Evolutionary conservation across 92 coral and sea anemone species (phyloP), one percentile per base, ranked within the genome.

Genomic region (Palythoa grandis): DNA sequence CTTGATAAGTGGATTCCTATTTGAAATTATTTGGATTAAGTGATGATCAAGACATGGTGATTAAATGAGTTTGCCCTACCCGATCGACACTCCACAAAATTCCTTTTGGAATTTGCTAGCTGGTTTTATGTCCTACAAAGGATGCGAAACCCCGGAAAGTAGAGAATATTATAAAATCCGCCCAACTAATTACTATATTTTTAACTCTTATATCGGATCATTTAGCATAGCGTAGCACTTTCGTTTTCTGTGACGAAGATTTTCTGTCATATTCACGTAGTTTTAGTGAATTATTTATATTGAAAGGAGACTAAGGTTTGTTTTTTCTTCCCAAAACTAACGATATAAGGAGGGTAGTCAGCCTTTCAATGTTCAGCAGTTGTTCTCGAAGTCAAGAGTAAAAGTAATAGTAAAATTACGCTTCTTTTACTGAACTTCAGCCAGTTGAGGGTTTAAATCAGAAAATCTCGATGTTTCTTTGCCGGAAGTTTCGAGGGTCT

Each of bases 31-130:
- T 66, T 63, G 53, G 13, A 68, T 66, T 67, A 80, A 66, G 74
- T 66, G 63, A 47, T 65, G n/a, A 68, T 47, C 61, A 40, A 38
- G 74, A 67, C 25, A 61, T 3, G 3, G 69, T 63, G 11, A 80
- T 80, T 80, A 25, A 52, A 80, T 53, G 22, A 80, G 70, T 20
- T 66, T 23, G 85, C 85, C 85, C 40, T 23, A 56, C 61, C 85
- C 85, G n/a, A n/a, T n/a, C n/a, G 40, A 24, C 84, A 79, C 35
- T 79, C 71, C 7, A 61, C 17, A 39, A 15, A 7, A 20, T 19
- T 15, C 20, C 22, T n/a, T 19, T 17, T 17, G 25, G 23, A 9
- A 1, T 7, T 9, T n/a, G 8, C 11, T 20, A 23, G 22, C 35
- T 29, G 17, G 17, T 2, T 0, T 17, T 17, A 20, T 17, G 1